Evolutionary conservation across 2,888 invertebrate genomes (phyloP).

Genomic region (Zelleria hepariella): DNA sequence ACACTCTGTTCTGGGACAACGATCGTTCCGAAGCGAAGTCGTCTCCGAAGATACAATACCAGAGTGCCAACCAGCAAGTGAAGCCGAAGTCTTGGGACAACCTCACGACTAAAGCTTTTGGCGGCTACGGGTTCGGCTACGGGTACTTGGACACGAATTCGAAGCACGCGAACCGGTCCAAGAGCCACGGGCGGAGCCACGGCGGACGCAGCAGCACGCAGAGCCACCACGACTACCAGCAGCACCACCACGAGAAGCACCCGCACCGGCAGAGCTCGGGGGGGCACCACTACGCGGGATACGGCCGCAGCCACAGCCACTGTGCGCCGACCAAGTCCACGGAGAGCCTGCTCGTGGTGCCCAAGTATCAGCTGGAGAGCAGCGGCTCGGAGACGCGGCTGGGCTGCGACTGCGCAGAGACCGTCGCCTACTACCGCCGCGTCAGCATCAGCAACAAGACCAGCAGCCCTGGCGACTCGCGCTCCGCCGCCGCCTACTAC

Average conservation of each 20-base stretch:
- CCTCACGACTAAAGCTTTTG: slow-evolving; percentile 86
- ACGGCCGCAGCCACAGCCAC: slow-evolving; percentile 62
- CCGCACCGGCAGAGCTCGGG: slow-evolving; percentile 57
- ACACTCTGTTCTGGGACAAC: slow-evolving; percentile 88
- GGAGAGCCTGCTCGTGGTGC: slow-evolving; percentile 80
- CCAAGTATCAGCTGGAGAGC: slow-evolving; percentile 74
- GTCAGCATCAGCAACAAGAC: slow-evolving; percentile 42
- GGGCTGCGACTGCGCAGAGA: slow-evolving; percentile 79
- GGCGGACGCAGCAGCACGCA: slow-evolving; percentile 74
- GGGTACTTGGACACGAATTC: slow-evolving; percentile 81
- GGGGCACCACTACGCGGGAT: slow-evolving; percentile 59
- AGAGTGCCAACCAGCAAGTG: slow-evolving; percentile 54
- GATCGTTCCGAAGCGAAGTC: slow-evolving; percentile 55
- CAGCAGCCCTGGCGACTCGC: slow-evolving; percentile 42
- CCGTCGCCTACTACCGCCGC: slow-evolving; percentile 51
- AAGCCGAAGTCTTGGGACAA: slow-evolving; percentile 95
- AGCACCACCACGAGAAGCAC: slow-evolving; percentile 52
- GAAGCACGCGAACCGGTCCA: slow-evolving; percentile 52
- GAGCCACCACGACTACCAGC: slow-evolving; percentile 64
- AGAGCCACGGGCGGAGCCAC: slow-evolving; percentile 67
- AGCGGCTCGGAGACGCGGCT: slow-evolving; percentile 77
- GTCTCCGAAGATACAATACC: slow-evolving; percentile 63
- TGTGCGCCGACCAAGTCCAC: slow-evolving; percentile 83
- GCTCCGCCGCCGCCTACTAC: slow-evolving; percentile 48
- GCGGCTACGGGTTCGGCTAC: slow-evolving; percentile 90